Percentiles rank a stretch among this genome's conserved stretches.
Evolutionary conservation across 1,140 invertebrate genomes (phyloP).

Genomic region (Cydia amplana): DNA sequence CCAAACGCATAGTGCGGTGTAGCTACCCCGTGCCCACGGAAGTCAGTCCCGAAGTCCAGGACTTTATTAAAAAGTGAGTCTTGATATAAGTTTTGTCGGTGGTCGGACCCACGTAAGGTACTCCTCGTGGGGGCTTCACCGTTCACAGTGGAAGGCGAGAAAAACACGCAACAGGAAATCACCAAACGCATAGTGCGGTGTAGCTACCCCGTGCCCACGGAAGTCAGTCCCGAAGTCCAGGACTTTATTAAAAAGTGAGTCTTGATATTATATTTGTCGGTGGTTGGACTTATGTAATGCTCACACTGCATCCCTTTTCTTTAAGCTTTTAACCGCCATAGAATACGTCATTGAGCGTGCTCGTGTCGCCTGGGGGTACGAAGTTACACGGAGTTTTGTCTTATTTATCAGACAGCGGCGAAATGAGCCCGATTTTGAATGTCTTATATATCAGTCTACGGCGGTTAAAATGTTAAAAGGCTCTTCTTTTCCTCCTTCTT

Average conservation of each 20-base stretch:
- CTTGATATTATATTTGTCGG: too few relatives aligned
- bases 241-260: slow-evolving; percentile 82
- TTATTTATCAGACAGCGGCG: too few relatives aligned
- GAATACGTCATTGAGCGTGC: too few relatives aligned
- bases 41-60: slow-evolving; percentile 81
- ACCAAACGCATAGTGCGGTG: slow-evolving; percentile 93
- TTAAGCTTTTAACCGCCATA: too few relatives aligned
- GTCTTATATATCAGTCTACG: too few relatives aligned
- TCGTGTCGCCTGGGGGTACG: too few relatives aligned
- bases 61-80: slow-evolving; percentile 81
- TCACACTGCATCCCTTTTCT: slow-evolving; percentile 96
- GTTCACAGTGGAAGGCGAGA: slow-evolving; percentile 96
- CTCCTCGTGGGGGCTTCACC: too few relatives aligned
- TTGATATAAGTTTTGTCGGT: too few relatives aligned
- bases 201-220: slow-evolving; percentile 91
- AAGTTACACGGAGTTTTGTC: too few relatives aligned
- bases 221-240: slow-evolving; percentile 80
- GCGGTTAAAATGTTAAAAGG: too few relatives aligned
- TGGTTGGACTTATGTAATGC: slow-evolving; percentile 80
- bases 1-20: slow-evolving; percentile 91
- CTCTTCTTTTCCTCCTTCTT: slow-evolving; percentile 78
- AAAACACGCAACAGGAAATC: slow-evolving; percentile 95
- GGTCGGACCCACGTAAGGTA: too few relatives aligned
- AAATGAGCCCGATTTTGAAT: too few relatives aligned
- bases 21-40: slow-evolving; percentile 91